Evolutionary conservation across 2,797 vertebrate species (phyloP).

Genomic region (Tragelaphus oryx): DNA sequence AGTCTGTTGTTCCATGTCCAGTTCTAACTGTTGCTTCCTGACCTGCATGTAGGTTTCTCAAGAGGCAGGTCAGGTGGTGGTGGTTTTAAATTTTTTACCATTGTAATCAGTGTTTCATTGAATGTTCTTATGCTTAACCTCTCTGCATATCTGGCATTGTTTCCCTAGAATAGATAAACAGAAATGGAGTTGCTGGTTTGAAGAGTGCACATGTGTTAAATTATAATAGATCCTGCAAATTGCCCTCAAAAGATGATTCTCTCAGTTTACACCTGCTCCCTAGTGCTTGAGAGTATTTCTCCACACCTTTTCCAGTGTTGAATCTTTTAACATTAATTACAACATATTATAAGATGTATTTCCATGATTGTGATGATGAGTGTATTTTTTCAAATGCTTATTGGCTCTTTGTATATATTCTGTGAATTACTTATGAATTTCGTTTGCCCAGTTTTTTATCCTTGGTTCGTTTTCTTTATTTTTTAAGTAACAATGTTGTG

Average conservation of each 20-base stretch:
- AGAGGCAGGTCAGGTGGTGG: no score
- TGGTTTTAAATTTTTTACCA: background rate
- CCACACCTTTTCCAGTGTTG: background rate
- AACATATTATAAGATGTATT: background rate
- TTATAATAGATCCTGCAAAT: background rate
- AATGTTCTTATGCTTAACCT: background rate
- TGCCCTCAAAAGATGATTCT: background rate
- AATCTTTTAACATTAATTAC: background rate
- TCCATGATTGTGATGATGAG: background rate
- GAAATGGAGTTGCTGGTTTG: conserved; percentile 7
- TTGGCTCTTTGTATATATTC: background rate
- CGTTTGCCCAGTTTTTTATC: background rate
- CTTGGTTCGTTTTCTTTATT: background rate
- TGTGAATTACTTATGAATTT: background rate
- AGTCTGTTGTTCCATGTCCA: no score
- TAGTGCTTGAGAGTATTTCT: background rate
- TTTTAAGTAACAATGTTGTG: background rate
- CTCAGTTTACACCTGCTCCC: background rate
- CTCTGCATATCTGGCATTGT: background rate
- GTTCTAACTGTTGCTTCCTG: no score
- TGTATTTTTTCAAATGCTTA: background rate
- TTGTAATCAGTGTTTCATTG: background rate
- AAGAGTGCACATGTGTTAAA: background rate
- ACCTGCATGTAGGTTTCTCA: no score
- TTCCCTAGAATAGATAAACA: background rate